Conservation (phyloP, 2,113 vertebrate genomes). For the Megaptera novaeangliae region DNA sequence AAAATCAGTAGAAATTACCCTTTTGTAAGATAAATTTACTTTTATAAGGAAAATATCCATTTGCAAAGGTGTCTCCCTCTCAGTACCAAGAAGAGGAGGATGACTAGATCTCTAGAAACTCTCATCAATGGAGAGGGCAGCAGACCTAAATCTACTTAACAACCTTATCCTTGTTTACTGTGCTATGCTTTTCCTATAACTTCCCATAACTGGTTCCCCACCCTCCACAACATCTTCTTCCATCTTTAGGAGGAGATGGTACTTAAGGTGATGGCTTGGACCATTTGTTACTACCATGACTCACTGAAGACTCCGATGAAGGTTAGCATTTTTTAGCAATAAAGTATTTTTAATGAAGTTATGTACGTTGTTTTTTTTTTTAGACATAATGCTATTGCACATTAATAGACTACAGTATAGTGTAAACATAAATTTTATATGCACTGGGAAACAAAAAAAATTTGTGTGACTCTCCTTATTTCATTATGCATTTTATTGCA, state of each 20-base stretch:
- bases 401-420: not conserved
- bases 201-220: not conserved
- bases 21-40: not conserved
- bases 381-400: not conserved
- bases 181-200: not conserved
- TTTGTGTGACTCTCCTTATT: not conserved
- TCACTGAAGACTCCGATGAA: not conserved
- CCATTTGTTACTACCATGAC: not conserved
- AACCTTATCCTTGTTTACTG: not conserved
- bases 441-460: not conserved
- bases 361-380: not conserved
- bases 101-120: not conserved
- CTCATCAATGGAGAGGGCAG: not conserved
- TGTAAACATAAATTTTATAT: not conserved
- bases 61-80: not conserved
- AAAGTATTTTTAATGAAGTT: not conserved
- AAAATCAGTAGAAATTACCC: not conserved
- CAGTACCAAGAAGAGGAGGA: not conserved
- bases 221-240: not conserved
- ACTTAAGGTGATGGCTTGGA: not conserved
- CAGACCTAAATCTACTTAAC: not conserved
- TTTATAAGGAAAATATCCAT: not conserved
- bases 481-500: not conserved
- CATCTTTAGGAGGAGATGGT: not conserved
- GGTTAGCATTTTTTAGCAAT: not conserved